Evolutionary conservation across 2,113 vertebrate genomes (phyloP).

Genomic region (Phodopus roborovskii): DNA sequence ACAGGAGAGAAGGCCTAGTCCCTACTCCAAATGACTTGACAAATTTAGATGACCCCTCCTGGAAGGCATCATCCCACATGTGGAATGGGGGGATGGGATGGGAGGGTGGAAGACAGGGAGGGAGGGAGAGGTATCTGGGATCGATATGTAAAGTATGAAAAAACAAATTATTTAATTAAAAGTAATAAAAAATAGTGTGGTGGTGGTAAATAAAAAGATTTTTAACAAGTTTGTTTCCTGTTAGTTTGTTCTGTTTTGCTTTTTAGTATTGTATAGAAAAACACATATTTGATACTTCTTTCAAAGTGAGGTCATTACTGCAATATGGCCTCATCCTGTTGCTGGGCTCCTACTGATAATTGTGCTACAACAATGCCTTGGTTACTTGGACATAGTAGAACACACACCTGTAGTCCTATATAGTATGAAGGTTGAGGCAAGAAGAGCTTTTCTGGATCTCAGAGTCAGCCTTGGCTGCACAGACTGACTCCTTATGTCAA

Average conservation of each 20-base stretch:
- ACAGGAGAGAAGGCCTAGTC: too few relatives aligned
- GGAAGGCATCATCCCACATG: too few relatives aligned
- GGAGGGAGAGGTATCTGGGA: too few relatives aligned
- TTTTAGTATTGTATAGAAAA: background rate
- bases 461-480: background rate
- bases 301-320: background rate
- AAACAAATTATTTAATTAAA: too few relatives aligned
- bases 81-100: too few relatives aligned
- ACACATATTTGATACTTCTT: background rate
- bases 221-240: background rate
- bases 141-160: too few relatives aligned
- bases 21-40: too few relatives aligned
- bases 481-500: background rate
- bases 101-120: too few relatives aligned
- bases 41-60: too few relatives aligned
- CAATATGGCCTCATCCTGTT: background rate
- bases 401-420: background rate
- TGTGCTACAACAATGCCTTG: conserved; percentile 16
- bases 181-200: too few relatives aligned
- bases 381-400: background rate
- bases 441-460: background rate
- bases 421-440: background rate
- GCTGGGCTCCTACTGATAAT: background rate
- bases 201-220: background rate
- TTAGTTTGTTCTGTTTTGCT: background rate